Evolutionary conservation across 2,888 invertebrate genomes (phyloP), one percentile per base, ranked within the genome.

Genomic region (Lasioglossum leucozonium): DNA sequence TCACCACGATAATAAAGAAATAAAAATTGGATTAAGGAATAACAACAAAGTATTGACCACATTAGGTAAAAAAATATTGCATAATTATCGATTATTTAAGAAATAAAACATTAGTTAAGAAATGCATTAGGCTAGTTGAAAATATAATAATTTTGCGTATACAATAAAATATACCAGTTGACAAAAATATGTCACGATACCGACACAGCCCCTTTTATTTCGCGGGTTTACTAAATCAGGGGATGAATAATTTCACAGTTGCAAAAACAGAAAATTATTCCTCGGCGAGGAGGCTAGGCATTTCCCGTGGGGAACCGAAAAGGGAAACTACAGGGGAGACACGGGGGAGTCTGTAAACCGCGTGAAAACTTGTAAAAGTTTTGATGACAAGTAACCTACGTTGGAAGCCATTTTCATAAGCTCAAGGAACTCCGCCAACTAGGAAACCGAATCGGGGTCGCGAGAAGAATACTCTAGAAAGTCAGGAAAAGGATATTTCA

Each of bases 401-500:
- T 86, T 79, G 69, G 83, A 80, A 87, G 91, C 84, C 85, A 89
- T 89, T 89, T 89, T 89, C 89, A 90, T 89, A 88, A 90, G 90
- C 86, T 82, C 71, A 79, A 81, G 80, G 77, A 85, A 84, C 82
- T 89, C 80, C 51, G 80, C 37, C 85, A 83, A 77, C 81, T 79
- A 84, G 82, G 79, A 85, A 86, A 88, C 88, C 89, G 79, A 89
- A 91, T 85, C 88, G 85, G 76, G 79, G 86, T 81, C 80, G 79
- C 58, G 79, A 65, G 74, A 81, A 71, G 73, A 77, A 81, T 51
- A 78, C 75, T 55, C 55, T 37, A 67, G 80, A 58, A 76, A 81
- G 79, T 81, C 72, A 58, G 42, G 82, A 65, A 82, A 82, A 37
- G 37, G 65, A 67, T 22, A 22, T 67, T 67, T 67, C 65, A 10